Base-by-base conservation (phyloP, 2,888 invertebrate species). In the Acleris holmiana region DNA sequence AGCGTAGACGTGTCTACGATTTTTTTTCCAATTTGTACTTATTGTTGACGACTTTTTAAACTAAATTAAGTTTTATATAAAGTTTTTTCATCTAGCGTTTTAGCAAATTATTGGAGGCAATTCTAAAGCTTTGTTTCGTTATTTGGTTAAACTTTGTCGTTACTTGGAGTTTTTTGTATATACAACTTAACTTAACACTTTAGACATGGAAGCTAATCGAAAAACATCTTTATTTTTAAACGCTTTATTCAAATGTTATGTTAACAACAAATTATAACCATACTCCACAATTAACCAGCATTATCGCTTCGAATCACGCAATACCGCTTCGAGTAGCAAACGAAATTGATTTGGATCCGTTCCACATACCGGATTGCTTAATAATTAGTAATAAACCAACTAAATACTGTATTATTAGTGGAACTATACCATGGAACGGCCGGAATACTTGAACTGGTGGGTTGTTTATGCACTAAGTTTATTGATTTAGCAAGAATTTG, bases 401-500 rank as follows among this genome's bases (percentile, higher is more conserved):
- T n/a, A 17, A 19, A 21, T 21, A 18, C 8, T 8, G 23, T 13
- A 44, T 49, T 17, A 62, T 62, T 62, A 62, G 2, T n/a, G 0
- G 29, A 62, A 62, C 50, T 62, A 56, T 21, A 50, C 56, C 62
- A 50, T 56, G 62, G 62, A 62, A 62, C 62, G 62, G 15, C 56
- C 56, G 17, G 50, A 19, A 57, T 47, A 15, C 19, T 35, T 21
- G 40, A 44, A 17, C 2, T 41, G 35, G 47, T 49, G 41, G 54
- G 55, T 41, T 49, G 48, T 61, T 61, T 61, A 54, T 19, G 41
- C 41, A 55, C 18, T 19, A 17, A 49, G 44, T 29, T 46, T 19
- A 5, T 0, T n/a, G 19, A 57, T 49, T 49, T 56, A 19, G 5
- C 19, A 8, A 23, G 15, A 47, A 47, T 48, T 35, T 19, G 29